A percentile compares a stretch with the other conserved stretches of the same genome.
phyloP scores from a whole-genome alignment of 1,140 invertebrate species.

The Temnothorax longispinosus region DNA sequence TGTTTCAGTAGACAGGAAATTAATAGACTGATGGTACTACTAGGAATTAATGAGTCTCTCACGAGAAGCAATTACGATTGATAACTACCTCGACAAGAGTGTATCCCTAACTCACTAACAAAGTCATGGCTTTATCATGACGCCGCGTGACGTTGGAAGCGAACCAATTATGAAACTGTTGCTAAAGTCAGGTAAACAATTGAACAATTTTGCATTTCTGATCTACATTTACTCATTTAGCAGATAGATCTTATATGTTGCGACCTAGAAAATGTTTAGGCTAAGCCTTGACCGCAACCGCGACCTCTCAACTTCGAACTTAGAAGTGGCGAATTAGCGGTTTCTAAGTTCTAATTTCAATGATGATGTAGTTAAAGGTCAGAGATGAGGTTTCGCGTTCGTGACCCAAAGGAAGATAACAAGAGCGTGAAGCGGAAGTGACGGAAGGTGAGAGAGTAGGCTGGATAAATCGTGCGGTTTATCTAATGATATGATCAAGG shows the following conservation, averaged over 20 bases:
- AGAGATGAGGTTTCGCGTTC: constrained; percentile 39
- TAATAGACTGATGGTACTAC: neutral
- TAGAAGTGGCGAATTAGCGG: constrained; percentile 42
- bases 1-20: constrained; percentile 33
- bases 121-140: neutral
- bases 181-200: constrained; percentile 21
- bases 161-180: constrained; percentile 9
- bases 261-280: constrained; percentile 14
- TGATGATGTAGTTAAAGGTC: constrained; percentile 28
- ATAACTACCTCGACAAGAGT: constrained; percentile 14
- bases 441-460: constrained; percentile 46
- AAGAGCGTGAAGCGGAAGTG: constrained; percentile 35
- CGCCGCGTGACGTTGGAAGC: neutral
- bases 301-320: constrained; percentile 9
- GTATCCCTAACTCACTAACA: neutral
- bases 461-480: constrained; percentile 46
- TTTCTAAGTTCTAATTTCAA: constrained; percentile 39
- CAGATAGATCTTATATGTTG: neutral
- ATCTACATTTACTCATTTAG: neutral
- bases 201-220: neutral
- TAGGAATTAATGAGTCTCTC: constrained; percentile 30
- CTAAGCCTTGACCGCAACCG: constrained; percentile 43
- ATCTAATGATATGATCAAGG: constrained; percentile 32
- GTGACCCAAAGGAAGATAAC: constrained; percentile 42
- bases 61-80: constrained; percentile 24